Evolutionary conservation across 2,113 vertebrate species (phyloP), one percentile per base, ranked within the genome.

Genomic region (Calidris pygmaea): DNA sequence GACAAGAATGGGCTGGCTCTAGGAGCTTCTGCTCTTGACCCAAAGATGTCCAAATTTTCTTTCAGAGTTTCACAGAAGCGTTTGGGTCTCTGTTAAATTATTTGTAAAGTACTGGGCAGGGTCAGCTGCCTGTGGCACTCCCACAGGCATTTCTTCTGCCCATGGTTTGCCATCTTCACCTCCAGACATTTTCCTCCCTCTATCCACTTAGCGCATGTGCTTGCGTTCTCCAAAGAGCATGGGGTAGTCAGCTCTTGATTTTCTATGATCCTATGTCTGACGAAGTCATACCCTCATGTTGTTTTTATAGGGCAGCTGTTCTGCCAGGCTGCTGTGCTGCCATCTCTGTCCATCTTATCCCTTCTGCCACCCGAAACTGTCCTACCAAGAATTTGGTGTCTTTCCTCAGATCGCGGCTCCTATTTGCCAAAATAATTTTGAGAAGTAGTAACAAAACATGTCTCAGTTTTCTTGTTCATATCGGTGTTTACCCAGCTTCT

Each of bases 181-280:
- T 10, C 15, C 7, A 4, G 58, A 6, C 5, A 6, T 17, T 39
- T 56, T 48, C 26, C 21, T 72, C 39, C 75, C 55, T 48, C 85
- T 39, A 2, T 18, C 45, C 21, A 7, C 43, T 19, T 59, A 10
- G 35, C 0, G 1, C 32, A 10, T 2, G 7, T 26, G 30, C 43
- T 43, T 21, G 37, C 32, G 0, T 52, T 78, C 45, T 43, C 73
- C 45, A 5, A 7, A 9, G 37, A 26, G 24, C 26, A 1, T 9
- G 35, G 63, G 15, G 5, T 5, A 23, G 63, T 4, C 26, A 32
- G 37, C 8, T 43, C 16, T 24, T 21, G 17, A 14, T 60, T 52
- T 32, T 29, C 35, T 22, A 5, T 27, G 20, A 15, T 52, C 22
- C 12, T 16, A 0, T 1, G 2, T 17, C 37, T 52, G 3, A 8